Base-by-base conservation (phyloP, 2,797 vertebrate species). In the Naso thynnoides region DNA sequence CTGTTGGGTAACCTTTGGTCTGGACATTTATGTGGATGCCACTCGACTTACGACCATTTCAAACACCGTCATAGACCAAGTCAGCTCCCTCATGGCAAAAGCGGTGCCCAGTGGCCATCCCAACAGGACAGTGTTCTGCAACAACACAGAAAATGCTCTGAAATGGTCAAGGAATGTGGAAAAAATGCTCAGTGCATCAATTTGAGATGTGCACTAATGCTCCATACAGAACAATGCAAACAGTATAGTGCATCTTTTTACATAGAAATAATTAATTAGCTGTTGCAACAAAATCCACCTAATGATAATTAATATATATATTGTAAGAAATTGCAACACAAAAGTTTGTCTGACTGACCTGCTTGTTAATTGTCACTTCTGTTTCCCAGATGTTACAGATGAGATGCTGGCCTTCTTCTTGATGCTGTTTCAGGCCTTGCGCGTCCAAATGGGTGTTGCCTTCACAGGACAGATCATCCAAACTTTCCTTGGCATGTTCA, bases 401-500 rank as follows among this genome's bases (percentile, higher is more conserved):
- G 96, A 98, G 90, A 98, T 99, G 96, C 89, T 99, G 90, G 97
- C 96, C 87, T 99, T 99, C 93, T 99, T 99, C 95, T 94, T 99
- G 86, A 98, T 95, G 4, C 93, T 99, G 60, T 98, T 99, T 88
- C 97, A 98, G 93, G 96, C 97, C 7, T 92, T 99, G 85, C 92
- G 97, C 87, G 98, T 99, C 44, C 98, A 99, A 92, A 99, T 99
- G 98, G 98, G 98, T 0, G 97, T 97, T 55, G 94, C 96, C 77
- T 99, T 99, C 93, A 99, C 98, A 0, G 98, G 98, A 79, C 98
- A 99, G 89, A 96, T 98, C 85, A 98, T 99, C 82, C 98, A 99
- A 90, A 99, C 97, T 42, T 99, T 99, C 91, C 96, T 99, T 75
- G 97, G 96, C 90, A 97, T 99, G 98, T 99, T 99, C 90, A 99